These are phyloP conservation scores for Andrena dorsata DNA, from an alignment of 2,888 invertebrate genomes.

Conservation along the genomic window DNA sequence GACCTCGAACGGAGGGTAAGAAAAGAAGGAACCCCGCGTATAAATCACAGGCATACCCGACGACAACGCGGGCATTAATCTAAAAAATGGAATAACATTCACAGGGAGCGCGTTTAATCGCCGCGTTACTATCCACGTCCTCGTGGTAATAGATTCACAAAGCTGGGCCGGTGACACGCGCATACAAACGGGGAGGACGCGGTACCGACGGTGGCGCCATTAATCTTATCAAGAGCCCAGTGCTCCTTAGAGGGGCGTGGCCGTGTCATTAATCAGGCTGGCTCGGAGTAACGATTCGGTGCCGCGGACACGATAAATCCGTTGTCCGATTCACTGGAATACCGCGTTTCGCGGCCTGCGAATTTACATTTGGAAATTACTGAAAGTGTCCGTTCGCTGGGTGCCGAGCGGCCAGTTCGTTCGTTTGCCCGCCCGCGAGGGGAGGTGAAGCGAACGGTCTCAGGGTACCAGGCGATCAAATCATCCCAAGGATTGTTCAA, in stretches of 20 bases:
- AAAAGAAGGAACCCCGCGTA: slow-evolving; percentile 9
- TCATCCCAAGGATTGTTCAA: slow-evolving; percentile 78
- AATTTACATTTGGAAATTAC: slow-evolving; percentile 62
- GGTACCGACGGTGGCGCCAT: slow-evolving; percentile 55
- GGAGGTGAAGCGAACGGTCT: slow-evolving; percentile 35
- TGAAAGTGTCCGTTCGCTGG: slow-evolving; percentile 38
- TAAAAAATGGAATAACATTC: slow-evolving; percentile 55
- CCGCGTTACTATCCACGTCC: slow-evolving; percentile 23
- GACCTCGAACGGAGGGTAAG: not conserved
- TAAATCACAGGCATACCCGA: slow-evolving; percentile 48
- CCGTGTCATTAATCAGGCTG: slow-evolving; percentile 65
- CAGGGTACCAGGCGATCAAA: slow-evolving; percentile 69
- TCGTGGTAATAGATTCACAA: slow-evolving; percentile 50
- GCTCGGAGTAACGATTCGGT: slow-evolving; percentile 58
- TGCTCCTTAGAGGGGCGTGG: slow-evolving; percentile 48
- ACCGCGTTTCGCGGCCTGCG: slow-evolving; percentile 41
- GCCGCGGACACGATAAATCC: slow-evolving; percentile 60
- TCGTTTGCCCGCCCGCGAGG: not conserved
- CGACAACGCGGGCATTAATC: slow-evolving; percentile 53
- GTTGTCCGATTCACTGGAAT: slow-evolving; percentile 50
- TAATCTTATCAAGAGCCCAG: slow-evolving; percentile 61
- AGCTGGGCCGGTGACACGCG: slow-evolving; percentile 39
- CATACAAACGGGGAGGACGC: slow-evolving; percentile 37
- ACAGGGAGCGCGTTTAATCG: slow-evolving; percentile 50
- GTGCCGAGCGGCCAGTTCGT: slow-evolving; percentile 40